A percentile compares a stretch with the other conserved stretches of the same genome.
Evolutionary conservation across 1,140 invertebrate species (phyloP).

Genomic region (Geopemphigus sp.): DNA sequence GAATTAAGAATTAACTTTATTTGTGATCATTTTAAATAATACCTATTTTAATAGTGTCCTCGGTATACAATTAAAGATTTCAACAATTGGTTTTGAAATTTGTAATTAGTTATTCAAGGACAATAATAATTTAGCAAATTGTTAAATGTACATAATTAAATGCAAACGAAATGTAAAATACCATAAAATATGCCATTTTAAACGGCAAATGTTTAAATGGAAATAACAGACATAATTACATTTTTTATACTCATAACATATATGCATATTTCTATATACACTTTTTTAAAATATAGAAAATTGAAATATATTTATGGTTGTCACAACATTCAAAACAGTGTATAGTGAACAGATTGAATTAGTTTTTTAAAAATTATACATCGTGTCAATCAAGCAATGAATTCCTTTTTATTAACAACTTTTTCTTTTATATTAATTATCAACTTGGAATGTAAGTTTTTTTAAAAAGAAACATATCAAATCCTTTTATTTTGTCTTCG

Average conservation of each 20-base stretch:
- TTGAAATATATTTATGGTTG: background rate
- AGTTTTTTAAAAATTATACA: background rate
- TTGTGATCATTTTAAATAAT: no score
- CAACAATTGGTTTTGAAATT: no score
- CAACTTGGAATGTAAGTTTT: slow-evolving; percentile 14
- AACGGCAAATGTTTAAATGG: slow-evolving; percentile 15
- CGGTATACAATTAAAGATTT: no score
- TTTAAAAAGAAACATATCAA: background rate
- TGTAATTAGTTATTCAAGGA: no score
- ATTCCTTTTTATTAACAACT: background rate
- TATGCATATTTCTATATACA: no score
- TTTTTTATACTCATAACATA: no score
- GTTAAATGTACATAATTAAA: background rate
- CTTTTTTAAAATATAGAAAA: background rate
- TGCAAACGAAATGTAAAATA: background rate
- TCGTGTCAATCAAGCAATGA: background rate
- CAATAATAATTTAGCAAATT: background rate
- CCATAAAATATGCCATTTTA: slow-evolving; percentile 22
- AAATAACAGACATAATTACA: background rate
- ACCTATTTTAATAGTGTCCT: no score
- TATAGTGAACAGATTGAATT: background rate
- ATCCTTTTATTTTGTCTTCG: background rate
- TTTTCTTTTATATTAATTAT: slow-evolving; percentile 2
- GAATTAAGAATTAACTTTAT: no score
- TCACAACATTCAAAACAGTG: background rate